These are phyloP conservation scores for Heliconius cydno DNA, from an alignment of 2,888 invertebrate species.

Conservation along the genomic window DNA sequence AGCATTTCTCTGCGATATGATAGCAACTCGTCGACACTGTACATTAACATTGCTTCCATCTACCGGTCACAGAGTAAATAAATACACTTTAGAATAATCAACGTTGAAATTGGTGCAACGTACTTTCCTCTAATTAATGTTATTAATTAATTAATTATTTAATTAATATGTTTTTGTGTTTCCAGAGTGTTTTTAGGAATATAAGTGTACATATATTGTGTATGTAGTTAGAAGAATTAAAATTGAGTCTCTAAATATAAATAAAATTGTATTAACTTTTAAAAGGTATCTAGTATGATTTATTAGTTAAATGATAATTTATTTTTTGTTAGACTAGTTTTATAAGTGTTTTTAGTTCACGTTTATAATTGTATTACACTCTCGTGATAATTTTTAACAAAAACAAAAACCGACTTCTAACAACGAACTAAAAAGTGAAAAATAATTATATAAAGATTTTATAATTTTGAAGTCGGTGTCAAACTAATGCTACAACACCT, in stretches of 20 bases:
- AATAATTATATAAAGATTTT: no score
- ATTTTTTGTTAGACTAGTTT: not conserved
- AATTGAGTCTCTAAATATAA: not conserved
- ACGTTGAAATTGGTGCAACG: conserved; percentile 74
- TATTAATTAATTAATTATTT: no score
- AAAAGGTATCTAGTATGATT: not conserved
- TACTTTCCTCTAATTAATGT: not conserved
- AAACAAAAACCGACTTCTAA: no score
- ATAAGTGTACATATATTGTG: not conserved
- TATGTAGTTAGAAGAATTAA: not conserved
- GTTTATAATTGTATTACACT: not conserved
- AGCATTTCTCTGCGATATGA: conserved; percentile 74
- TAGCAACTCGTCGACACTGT: conserved; percentile 76
- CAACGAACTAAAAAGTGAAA: no score
- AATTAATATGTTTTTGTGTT: conserved; percentile 25
- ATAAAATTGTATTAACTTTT: not conserved
- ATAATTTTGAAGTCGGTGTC: no score
- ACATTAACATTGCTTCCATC: conserved; percentile 80
- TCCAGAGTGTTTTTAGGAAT: conserved; percentile 33
- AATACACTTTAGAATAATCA: conserved; percentile 51
- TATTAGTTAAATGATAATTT: not conserved
- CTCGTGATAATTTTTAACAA: no score
- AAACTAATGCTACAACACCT: no score
- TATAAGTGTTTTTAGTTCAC: not conserved
- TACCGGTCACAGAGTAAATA: conserved; percentile 64